Percentiles rank a stretch among this genome's conserved stretches.
phyloP scores from a whole-genome alignment of 37 sponge, comb jelly and placozoan species.

The Ephydatia muelleri region DNA sequence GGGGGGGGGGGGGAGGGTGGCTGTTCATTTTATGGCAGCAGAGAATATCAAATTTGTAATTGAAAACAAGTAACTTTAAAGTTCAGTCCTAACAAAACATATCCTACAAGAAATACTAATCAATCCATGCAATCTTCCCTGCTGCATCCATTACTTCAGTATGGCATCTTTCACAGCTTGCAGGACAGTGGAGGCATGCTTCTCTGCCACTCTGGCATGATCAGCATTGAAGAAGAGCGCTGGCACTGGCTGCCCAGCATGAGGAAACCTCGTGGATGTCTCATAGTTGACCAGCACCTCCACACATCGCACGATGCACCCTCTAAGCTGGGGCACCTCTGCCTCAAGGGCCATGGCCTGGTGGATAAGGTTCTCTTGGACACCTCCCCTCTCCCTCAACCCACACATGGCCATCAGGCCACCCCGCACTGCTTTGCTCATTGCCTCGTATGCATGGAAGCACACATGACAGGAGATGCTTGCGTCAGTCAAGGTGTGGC shows the following conservation, averaged over 20 bases:
- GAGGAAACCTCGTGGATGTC: background rate
- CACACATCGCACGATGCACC: background rate
- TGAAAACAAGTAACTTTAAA: no score
- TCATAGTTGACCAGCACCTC: background rate
- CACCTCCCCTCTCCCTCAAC: background rate
- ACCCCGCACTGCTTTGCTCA: constrained; percentile 51
- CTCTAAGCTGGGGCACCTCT: background rate
- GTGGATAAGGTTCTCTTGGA: background rate
- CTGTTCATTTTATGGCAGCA: no score
- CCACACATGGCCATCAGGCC: constrained; percentile 47
- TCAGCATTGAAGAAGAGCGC: background rate
- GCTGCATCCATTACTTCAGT: background rate
- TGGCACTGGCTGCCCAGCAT: background rate
- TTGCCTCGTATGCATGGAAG: constrained; percentile 53
- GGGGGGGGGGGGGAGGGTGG: no score
- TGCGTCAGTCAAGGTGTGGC: background rate
- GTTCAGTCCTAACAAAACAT: no score
- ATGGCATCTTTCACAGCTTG: background rate
- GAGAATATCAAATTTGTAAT: no score
- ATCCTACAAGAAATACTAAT: no score
- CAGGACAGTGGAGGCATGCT: background rate
- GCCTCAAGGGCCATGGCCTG: constrained; percentile 1
- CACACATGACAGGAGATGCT: constrained; percentile 33
- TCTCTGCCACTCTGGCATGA: constrained; percentile 1
- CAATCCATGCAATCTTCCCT: no score